A percentile compares a stretch with the other conserved stretches of the same genome.
phyloP scores from a whole-genome alignment of 1,140 invertebrate genomes.

The Heliconius eleuchia region DNA sequence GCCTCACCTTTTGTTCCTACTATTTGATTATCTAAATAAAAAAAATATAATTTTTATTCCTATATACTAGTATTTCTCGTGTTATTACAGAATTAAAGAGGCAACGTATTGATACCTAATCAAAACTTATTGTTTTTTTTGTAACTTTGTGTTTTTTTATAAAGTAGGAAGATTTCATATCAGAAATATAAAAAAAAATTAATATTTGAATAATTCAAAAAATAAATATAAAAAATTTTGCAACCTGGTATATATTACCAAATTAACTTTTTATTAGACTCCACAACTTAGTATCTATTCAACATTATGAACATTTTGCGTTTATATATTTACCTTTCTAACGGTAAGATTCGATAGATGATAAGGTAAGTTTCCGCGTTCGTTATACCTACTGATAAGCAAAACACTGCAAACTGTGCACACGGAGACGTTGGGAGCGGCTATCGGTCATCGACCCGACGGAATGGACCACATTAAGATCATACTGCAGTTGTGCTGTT shows the following conservation, averaged over 20 bases:
- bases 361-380: slow-evolving; percentile 1
- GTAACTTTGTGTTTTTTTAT: no score
- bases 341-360: neutral
- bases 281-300: neutral
- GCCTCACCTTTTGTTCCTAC: no score
- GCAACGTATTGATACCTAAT: no score
- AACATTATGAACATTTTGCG: neutral
- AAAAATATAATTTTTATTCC: no score
- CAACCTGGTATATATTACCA: neutral
- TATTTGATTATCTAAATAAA: no score
- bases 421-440: neutral
- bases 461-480: slow-evolving; percentile 13
- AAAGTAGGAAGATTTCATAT: no score
- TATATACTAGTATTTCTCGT: no score
- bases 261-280: neutral
- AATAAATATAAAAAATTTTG: no score
- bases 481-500: slow-evolving; percentile 1
- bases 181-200: no score
- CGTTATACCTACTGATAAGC: slow-evolving; percentile 4
- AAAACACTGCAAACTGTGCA: slow-evolving; percentile 6
- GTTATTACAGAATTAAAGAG: no score
- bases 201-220: no score
- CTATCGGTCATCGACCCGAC: neutral
- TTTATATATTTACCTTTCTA: neutral
- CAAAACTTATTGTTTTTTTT: no score